Evolutionary conservation across 2,113 vertebrate species (phyloP).

Genomic region (Polyodon spathula): DNA sequence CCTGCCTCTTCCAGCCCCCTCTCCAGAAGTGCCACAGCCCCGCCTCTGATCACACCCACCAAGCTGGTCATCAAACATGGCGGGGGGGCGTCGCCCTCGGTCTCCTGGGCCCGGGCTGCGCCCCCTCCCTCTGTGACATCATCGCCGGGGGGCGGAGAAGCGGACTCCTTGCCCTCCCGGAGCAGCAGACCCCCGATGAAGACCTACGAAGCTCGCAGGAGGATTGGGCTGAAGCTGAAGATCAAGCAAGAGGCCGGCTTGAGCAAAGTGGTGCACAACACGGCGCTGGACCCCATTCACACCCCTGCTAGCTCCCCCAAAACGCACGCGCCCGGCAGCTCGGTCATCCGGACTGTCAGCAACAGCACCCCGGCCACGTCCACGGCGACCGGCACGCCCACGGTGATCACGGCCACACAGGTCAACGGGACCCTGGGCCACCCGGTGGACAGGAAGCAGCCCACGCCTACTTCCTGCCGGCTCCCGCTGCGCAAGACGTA

Average conservation of each 20-base stretch:
- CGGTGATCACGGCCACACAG: slow-evolving; percentile 52
- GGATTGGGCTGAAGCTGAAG: slow-evolving; percentile 85
- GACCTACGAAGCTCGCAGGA: slow-evolving; percentile 82
- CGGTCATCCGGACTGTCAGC: slow-evolving; percentile 39
- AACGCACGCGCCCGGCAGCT: slow-evolving; percentile 26
- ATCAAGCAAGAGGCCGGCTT: slow-evolving; percentile 89
- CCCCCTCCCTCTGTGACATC: slow-evolving; percentile 31
- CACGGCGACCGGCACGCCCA: slow-evolving; percentile 14
- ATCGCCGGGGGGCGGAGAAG: slow-evolving; percentile 49
- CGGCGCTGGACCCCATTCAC: slow-evolving; percentile 79
- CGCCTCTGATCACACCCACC: slow-evolving; percentile 56
- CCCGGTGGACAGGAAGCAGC: slow-evolving; percentile 37
- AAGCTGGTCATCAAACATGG: slow-evolving; percentile 86
- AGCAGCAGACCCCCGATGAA: slow-evolving; percentile 81
- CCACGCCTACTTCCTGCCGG: slow-evolving; percentile 56
- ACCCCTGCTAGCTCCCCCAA: slow-evolving; percentile 33
- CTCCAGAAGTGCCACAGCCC: slow-evolving; percentile 12
- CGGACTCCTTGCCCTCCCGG: slow-evolving; percentile 71
- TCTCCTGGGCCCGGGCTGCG: slow-evolving; percentile 76
- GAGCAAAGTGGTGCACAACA: slow-evolving; percentile 89
- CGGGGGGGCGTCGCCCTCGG: slow-evolving; percentile 64
- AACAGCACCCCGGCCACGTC: slow-evolving; percentile 21
- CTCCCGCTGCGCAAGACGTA: slow-evolving; percentile 82
- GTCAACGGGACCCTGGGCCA: slow-evolving; percentile 79
- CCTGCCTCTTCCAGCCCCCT: not conserved